Conservation (phyloP, 2,888 invertebrate genomes). For the Cheilosia grossa region DNA sequence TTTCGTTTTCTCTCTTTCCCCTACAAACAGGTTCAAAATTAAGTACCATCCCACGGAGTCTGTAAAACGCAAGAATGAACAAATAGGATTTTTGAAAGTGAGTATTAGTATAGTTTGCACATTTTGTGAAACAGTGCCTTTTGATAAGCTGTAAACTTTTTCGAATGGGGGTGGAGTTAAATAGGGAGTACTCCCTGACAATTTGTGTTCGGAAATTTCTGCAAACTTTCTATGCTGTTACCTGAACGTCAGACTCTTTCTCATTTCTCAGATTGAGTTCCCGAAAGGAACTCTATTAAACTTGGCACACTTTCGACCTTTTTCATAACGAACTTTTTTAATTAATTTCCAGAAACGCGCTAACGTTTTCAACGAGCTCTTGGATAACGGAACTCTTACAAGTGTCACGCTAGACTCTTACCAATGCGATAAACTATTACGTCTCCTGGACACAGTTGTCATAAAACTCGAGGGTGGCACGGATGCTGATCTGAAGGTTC, state of each 20-base stretch:
- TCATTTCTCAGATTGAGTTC: too few species aligned
- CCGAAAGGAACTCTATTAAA: too few species aligned
- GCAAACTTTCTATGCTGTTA: not conserved
- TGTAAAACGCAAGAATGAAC: constrained; percentile 94
- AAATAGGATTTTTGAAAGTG: constrained; percentile 91
- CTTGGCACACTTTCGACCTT: not conserved
- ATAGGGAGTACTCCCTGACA: too few species aligned
- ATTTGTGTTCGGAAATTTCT: too few species aligned
- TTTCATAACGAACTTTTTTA: not conserved
- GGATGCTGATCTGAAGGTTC: constrained; percentile 92
- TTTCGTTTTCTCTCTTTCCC: constrained; percentile 20
- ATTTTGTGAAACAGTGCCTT: too few species aligned
- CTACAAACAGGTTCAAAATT: constrained; percentile 94
- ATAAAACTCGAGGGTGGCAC: constrained; percentile 97
- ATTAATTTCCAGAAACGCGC: constrained; percentile 88
- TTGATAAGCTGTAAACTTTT: too few species aligned
- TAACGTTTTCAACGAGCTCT: constrained; percentile 93
- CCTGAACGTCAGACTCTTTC: too few species aligned
- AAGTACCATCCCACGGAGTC: constrained; percentile 99
- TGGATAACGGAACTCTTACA: constrained; percentile 89
- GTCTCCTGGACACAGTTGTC: constrained; percentile 97
- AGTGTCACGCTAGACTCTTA: constrained; percentile 93
- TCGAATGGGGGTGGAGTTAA: too few species aligned
- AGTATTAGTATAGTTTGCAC: constrained; percentile 23
- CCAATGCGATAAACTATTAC: constrained; percentile 91